These are phyloP conservation scores for Sphaeramia orbicularis DNA, from an alignment of 2,797 vertebrate species.

Conservation along the genomic window DNA sequence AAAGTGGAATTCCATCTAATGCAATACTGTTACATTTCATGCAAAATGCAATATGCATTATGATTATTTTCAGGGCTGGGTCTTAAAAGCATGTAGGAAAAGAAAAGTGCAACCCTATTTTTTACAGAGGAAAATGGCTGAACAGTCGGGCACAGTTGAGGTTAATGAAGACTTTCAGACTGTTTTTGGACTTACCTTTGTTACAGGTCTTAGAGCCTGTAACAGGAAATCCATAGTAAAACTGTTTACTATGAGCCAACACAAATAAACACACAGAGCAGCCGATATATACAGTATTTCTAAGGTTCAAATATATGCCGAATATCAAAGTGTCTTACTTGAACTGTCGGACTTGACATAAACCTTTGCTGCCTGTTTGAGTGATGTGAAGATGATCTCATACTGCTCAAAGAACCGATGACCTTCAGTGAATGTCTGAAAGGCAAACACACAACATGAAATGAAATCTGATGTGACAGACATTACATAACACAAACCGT, in stretches of 20 bases:
- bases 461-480: no score
- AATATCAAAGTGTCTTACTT: slow-evolving; percentile 84
- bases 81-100: slow-evolving; percentile 46
- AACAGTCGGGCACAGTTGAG: slow-evolving; percentile 51
- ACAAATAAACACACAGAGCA: slow-evolving; percentile 6
- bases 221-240: slow-evolving; percentile 80
- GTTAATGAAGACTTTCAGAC: slow-evolving; percentile 32
- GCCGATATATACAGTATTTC: not conserved
- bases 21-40: slow-evolving; percentile 50
- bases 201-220: slow-evolving; percentile 84
- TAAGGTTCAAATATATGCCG: slow-evolving; percentile 1
- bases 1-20: slow-evolving; percentile 52
- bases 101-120: slow-evolving; percentile 41
- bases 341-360: slow-evolving; percentile 94
- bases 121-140: slow-evolving; percentile 28
- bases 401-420: slow-evolving; percentile 98
- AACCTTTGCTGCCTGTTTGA: slow-evolving; percentile 93
- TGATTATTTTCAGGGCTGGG: slow-evolving; percentile 16
- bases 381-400: slow-evolving; percentile 91
- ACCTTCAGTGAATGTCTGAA: slow-evolving; percentile 94
- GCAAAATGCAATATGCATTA: slow-evolving; percentile 55
- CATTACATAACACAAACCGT: not conserved
- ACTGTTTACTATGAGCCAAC: slow-evolving; percentile 43
- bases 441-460: not conserved
- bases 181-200: slow-evolving; percentile 82